Base-by-base conservation (phyloP, 2,113 vertebrate genomes). In the Heloderma charlesbogerti region DNA sequence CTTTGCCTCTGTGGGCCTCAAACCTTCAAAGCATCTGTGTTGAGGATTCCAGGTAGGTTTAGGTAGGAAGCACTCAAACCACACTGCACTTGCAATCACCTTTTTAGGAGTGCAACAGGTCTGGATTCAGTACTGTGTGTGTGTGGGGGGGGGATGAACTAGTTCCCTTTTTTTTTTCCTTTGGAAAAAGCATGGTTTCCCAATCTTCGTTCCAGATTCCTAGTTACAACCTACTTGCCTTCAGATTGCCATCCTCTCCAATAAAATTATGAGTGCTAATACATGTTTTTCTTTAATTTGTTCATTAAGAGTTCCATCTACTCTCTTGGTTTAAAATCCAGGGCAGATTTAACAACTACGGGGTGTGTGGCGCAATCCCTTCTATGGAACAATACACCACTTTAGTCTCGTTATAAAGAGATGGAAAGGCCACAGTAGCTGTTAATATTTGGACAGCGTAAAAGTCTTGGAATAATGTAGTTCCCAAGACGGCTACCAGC, bases 381-480 rank as follows among this genome's bases (percentile, higher is more conserved):
- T 80, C 16, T 34, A 2, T 3, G 8, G 51, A 67, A 48, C 91
- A 87, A 81, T 69, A 31, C 67, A 43, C 43, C 54, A 48, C 43
- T 77, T 63, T 3, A 74, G 0, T 0, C 43, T 0, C 45, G n/a
- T 43, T 51, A 94, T 93, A 31, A 51, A 86, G 88, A 80, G 5
- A 66, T 31, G 74, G 83, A 91, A 86, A 57, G 81, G 92, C 83
- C 57, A 93, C 54, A 86, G 86, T 75, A 88, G 51, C 34, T 90
- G 72, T 85, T 94, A 86, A 84, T 92, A 94, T 71, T 84, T 69
- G 81, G 22, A 69, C 10, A 91, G 81, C 37, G 87, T 51, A 48
- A 51, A 74, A 43, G 84, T 57, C 88, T 37, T 12, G 87, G 86
- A 88, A 96, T 90, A 94, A 88, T 25, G 43, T 54, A 92, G 54